phyloP scores from a whole-genome alignment of 2,797 vertebrate genomes.

The Sorex maritimensis region DNA sequence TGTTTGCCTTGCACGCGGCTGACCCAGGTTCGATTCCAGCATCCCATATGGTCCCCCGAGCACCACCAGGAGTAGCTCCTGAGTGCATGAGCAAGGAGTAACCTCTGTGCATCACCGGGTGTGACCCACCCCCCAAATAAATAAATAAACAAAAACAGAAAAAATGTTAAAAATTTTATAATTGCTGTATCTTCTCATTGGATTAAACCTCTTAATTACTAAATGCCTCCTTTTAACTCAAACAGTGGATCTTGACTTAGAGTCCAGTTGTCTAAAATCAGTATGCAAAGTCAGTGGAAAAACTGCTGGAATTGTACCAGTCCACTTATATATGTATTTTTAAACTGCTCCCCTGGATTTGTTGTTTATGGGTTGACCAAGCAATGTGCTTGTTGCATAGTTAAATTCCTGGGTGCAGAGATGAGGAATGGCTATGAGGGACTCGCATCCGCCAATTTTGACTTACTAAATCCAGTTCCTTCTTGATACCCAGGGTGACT shows the following conservation, averaged over 20 bases:
- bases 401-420: not conserved
- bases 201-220: not conserved
- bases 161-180: not conserved
- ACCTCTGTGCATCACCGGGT: too few species aligned
- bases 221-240: not conserved
- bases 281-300: not conserved
- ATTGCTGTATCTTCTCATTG: not conserved
- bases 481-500: not conserved
- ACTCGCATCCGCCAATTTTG: not conserved
- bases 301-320: not conserved
- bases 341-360: not conserved
- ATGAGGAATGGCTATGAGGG: not conserved
- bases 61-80: too few species aligned
- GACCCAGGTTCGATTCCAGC: too few species aligned
- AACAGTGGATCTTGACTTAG: not conserved
- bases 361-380: not conserved
- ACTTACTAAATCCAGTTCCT: not conserved
- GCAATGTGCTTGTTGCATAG: not conserved
- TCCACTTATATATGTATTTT: not conserved
- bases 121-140: too few species aligned
- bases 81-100: too few species aligned
- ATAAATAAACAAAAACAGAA: too few species aligned
- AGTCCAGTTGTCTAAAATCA: not conserved
- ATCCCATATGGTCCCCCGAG: too few species aligned
- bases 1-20: too few species aligned